Evolutionary conservation across 1,140 invertebrate genomes (phyloP).

Genomic region (Aporrectodea caliginosa): DNA sequence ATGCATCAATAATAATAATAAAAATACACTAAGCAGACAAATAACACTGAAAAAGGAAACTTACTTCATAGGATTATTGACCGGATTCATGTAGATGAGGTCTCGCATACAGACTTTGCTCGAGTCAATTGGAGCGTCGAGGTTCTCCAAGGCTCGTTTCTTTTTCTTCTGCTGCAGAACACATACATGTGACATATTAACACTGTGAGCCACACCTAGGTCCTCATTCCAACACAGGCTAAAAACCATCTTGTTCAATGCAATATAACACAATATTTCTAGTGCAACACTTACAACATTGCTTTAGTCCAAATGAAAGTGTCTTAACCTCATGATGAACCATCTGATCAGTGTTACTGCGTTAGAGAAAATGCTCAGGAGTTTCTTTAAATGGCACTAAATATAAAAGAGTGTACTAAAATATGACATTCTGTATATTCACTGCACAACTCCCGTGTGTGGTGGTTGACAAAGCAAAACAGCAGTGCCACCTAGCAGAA

Average conservation of each 20-base stretch:
- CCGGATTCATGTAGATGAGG: conserved; percentile 83
- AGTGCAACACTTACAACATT: not conserved
- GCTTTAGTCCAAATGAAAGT: not conserved
- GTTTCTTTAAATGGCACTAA: too few species aligned
- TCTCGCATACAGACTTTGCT: conserved; percentile 79
- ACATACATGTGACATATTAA: not conserved
- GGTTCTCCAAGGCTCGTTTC: conserved; percentile 12
- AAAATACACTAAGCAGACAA: too few species aligned
- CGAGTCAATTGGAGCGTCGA: conserved; percentile 62
- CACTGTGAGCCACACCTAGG: not conserved
- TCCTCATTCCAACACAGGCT: not conserved
- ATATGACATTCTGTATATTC: too few species aligned
- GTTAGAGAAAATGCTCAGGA: too few species aligned
- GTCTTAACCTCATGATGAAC: not conserved
- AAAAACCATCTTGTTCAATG: not conserved
- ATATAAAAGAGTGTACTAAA: too few species aligned
- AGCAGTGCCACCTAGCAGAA: too few species aligned
- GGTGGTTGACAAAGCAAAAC: too few species aligned
- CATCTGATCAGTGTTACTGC: not conserved
- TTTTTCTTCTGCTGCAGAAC: conserved; percentile 14
- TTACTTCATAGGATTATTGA: conserved; percentile 35
- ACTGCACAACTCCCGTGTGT: too few species aligned
- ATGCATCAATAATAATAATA: too few species aligned
- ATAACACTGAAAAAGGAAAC: too few species aligned
- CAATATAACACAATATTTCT: not conserved